Conservation (phyloP, 1,140 invertebrate species). For the Tetragonula clypearis region DNA sequence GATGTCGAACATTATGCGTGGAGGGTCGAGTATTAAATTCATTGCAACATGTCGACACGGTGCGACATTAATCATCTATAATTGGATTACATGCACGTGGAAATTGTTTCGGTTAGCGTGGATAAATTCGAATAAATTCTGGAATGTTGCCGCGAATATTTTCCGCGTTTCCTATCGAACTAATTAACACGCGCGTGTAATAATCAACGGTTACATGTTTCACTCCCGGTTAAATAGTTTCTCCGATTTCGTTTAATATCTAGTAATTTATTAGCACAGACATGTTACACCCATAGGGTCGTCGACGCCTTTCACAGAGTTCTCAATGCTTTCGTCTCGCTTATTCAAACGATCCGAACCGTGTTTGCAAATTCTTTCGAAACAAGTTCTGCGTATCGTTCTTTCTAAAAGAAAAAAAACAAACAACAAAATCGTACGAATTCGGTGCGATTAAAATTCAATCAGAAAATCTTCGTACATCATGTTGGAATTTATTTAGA, state of each 20-base stretch:
- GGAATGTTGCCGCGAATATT: background rate
- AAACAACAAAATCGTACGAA: background rate
- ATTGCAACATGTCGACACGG: background rate
- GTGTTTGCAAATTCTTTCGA: background rate
- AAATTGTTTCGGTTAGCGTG: background rate
- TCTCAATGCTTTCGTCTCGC: background rate
- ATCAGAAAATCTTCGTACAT: too few relatives aligned
- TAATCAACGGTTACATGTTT: background rate
- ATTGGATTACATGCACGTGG: background rate
- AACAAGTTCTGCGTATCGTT: background rate
- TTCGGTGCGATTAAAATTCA: too few relatives aligned
- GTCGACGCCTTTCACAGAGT: background rate
- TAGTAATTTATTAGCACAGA: background rate
- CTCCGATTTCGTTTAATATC: background rate
- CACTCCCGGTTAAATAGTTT: background rate
- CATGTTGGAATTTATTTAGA: too few relatives aligned
- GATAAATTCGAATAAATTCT: background rate
- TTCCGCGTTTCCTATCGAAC: background rate
- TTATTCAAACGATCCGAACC: background rate
- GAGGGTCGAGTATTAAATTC: background rate
- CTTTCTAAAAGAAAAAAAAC: too few relatives aligned
- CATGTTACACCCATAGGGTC: background rate
- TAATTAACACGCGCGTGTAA: background rate
- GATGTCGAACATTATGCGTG: background rate
- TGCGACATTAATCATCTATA: background rate